Evolutionary conservation across 2,797 vertebrate species (phyloP), one percentile per base, ranked within the genome.

Genomic region (Sciurus vulgaris): DNA sequence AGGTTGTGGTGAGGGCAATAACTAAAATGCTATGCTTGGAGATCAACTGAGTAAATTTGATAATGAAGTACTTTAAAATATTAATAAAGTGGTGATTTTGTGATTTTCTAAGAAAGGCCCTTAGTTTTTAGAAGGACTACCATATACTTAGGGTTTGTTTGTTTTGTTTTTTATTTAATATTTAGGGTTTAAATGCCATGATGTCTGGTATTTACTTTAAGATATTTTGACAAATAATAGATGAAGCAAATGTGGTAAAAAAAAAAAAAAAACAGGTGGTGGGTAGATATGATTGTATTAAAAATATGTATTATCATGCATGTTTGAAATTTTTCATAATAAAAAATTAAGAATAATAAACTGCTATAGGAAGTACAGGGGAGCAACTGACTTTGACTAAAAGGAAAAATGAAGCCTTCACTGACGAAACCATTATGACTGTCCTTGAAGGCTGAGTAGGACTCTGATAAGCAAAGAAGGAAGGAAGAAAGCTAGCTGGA

Each of bases 191-290:
- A 79, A 77, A 35, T n/a, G 59, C 67, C 54, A 69, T 18, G 51
- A 69, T 61, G 13, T 79, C 89, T 30, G 8, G 12, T 56, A 72
- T 82, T 78, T 88, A 51, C 73, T 95, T 73, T 28, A 78, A 89
- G 96, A 95, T 24, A 69, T 14, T 95, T 78, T 24, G 26, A 30
- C 65, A 96, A 96, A 47, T 59, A 87, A 54, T 4, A 83, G 22
- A 22, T 44, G 59, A 72, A 94, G n/a, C 20, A 77, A 88, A 73
- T 20, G 47, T 0, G 49, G 54, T 3, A 47, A 67, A 94, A 86
- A 47, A 28, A 54, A 79, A 88, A 30, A 30, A 35, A 89, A 84
- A 35, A 76, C 54, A 89, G 35, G 20, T 30, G 26, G 70, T 26
- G 2, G 44, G 7, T 28, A 86, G 28, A 65, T 49, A 15, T 7